Evolutionary conservation across 2,113 vertebrate genomes (phyloP), one percentile per base, ranked within the genome.

Genomic region (Rhombomys opimus): DNA sequence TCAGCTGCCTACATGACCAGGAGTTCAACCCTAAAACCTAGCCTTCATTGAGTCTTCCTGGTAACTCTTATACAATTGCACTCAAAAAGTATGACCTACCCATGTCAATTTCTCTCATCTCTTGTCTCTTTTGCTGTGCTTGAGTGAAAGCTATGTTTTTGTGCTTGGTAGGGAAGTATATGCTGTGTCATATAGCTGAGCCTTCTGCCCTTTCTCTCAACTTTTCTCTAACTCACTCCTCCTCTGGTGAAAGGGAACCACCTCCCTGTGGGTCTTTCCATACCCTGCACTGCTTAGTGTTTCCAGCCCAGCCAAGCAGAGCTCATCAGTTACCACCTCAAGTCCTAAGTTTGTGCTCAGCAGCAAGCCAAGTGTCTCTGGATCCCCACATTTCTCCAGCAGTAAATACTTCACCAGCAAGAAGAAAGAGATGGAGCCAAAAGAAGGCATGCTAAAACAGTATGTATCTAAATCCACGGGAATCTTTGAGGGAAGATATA

Each of bases 381-480:
- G 46, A 94, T 65, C 32, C 25, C 61, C 22, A 78, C 17, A 9
- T 35, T 93, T 94, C 67, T 65, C 88, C 5, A 90, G 65, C 11
- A 85, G 65, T 72, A 50, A 91, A 63, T 76, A 72, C 12, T 63
- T 92, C 25, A 78, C 30, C 10, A 32, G 59, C 18, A 88, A 30
- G n/a, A 94, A 63, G 52, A 65, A 78, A 41, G 12, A 84, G 50
- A 63, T 18, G 35, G 9, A 7, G 3, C 41, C 80, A 86, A 38
- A 20, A 78, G 57, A 89, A 89, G 30, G 38, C 41, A 70, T 41
- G 4, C 52, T 76, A 38, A 93, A 88, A 35, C 50, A 94, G 46
- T 75, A 84, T 91, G 35, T 27, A 85, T 81, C 57, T 89, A 89
- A 91, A 89, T 91, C 27, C 68, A 87, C 12, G 91, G 85, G 59